Base-by-base conservation (phyloP, 2,888 invertebrate species). In the Prenolepis imparis region DNA sequence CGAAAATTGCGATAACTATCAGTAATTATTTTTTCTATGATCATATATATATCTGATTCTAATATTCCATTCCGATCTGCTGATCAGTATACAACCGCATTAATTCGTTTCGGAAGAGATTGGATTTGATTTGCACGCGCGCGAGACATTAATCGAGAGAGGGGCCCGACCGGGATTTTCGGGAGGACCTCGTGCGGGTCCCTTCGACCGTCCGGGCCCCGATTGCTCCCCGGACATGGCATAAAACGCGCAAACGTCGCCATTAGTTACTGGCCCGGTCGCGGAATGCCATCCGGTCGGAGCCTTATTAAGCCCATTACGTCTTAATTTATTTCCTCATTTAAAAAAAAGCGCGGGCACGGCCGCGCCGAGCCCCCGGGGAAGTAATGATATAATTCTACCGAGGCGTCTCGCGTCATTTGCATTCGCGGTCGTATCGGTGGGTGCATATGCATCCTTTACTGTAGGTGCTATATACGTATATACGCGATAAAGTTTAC, bases 321-420 rank as follows among this genome's bases (percentile, higher is more conserved):
- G 86, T 91, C 92, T 92, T 92, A 92, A 92, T 92, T 92, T 92
- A 92, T 92, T 91, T 92, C 85, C 90, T 90, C 90, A 90, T 91
- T 91, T 89, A 85, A 89, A 91, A 91, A 90, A 88, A 88, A 84
- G 64, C 82, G 72, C 66, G 57, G 57, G 36, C 59, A 41, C 48
- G 77, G 44, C 78, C 82, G 39, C 78, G 75, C 75, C 77, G 87
- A 82, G 67, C 64, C 78, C 48, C 81, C 78, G 84, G 36, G 87
- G 80, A 84, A 83, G 87, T 92, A 92, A 92, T 89, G 92, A 91
- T 92, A 92, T 91, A 87, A 92, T 92, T 92, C 90, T 86, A 86
- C 81, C 80, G 86, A 80, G 86, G 84, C 88, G 87, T 89, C 85
- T 89, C 86, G 82, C 87, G 87, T 86, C 86, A 90, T 92, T 90